Base-by-base conservation (phyloP, 2,888 invertebrate species). In the Cheilosia pagana region DNA sequence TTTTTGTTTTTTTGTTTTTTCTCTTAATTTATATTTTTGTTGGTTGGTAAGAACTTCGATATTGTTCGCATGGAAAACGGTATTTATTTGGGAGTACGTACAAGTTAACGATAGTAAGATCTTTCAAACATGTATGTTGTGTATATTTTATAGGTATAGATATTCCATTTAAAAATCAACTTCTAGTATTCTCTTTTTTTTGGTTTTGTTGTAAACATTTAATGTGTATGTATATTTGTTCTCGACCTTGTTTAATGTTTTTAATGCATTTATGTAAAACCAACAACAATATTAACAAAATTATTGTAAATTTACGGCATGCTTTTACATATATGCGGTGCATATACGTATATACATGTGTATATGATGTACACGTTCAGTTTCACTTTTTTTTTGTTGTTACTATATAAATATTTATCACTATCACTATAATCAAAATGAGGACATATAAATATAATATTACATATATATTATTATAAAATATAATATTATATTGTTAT, bases 401-500 rank as follows among this genome's bases (percentile, higher is more conserved):
- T 53, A 75, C 53, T 67, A 60, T 60, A 60, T 77, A 65, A 65
- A 71, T 71, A 78, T 52, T 71, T 72, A 67, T 74, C 35, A 78
- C 71, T 82, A 82, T 78, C 72, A 63, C 74, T 83, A 77, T 82
- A 79, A 83, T 68, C 55, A 83, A 83, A 83, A 83, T 83, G 83
- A 83, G 79, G 83, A 74, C 78, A 83, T 74, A 83, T 76, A 85
- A 86, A 81, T 85, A 55, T 81, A 59, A 67, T 71, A 71, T 67
- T 48, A 65, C 77, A 85, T 85, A 76, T 74, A 71, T 28, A 28
- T 79, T 76, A 60, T 59, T 74, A 79, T 81, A 79, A 74, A 85
- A 86, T 86, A 79, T 78, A 83, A 63, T 85, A 67, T 77, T 65
- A 53, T 83, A 83, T 67, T 43, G 50, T 67, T 57, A 70, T 85